These are phyloP conservation scores for Eurystomus gularis DNA, from an alignment of 2,113 vertebrate species.

Conservation along the genomic window DNA sequence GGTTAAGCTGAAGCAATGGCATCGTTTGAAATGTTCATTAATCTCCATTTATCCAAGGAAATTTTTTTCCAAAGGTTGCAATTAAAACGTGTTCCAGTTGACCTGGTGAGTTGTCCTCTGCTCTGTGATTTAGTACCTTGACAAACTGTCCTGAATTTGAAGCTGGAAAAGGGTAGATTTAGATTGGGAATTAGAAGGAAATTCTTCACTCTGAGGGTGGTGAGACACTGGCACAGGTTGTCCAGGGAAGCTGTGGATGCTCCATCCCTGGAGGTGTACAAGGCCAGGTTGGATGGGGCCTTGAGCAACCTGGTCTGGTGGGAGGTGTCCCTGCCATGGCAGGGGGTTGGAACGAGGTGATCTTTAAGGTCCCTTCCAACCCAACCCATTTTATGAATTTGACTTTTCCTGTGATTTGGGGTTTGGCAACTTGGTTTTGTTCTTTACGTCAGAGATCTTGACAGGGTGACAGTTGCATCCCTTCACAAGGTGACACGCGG, in stretches of 20 bases:
- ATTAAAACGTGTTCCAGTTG: neutral
- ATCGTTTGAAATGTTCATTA: neutral
- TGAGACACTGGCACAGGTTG: too few relatives aligned
- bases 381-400: neutral
- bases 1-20: neutral
- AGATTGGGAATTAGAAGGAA: too few relatives aligned
- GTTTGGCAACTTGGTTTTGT: neutral
- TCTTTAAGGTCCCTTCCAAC: too few relatives aligned
- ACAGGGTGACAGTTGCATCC: neutral
- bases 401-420: neutral
- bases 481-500: fast-evolving
- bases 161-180: too few relatives aligned
- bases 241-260: too few relatives aligned
- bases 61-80: neutral
- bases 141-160: neutral
- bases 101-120: neutral
- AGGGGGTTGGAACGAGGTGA: too few relatives aligned
- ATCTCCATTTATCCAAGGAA: neutral
- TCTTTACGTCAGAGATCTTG: neutral
- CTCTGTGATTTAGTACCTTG: neutral
- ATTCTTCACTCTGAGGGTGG: too few relatives aligned
- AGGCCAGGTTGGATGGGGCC: too few relatives aligned
- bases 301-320: too few relatives aligned
- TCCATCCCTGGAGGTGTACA: too few relatives aligned
- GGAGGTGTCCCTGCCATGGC: too few relatives aligned